Evolutionary conservation across 2,113 vertebrate genomes (phyloP).

Genomic region (Myrmecobius fasciatus): DNA sequence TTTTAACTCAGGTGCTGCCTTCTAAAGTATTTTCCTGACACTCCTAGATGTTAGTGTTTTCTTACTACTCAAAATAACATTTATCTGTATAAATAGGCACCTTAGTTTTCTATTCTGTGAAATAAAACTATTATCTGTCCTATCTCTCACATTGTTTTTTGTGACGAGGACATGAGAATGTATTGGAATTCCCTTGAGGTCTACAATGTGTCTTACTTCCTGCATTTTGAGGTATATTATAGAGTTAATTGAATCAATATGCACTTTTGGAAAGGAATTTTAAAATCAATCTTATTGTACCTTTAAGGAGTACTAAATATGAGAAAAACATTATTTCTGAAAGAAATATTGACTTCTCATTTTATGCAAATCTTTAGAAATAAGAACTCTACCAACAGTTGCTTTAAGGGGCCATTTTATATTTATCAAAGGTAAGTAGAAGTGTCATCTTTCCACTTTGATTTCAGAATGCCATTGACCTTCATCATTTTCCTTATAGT

Average conservation of each 20-base stretch:
- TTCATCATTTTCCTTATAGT: background rate
- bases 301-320: conserved; percentile 18
- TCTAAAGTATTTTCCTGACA: background rate
- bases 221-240: background rate
- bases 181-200: conserved; percentile 16
- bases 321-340: background rate
- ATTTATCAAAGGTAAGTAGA: background rate
- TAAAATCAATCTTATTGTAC: background rate
- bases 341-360: background rate
- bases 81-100: background rate
- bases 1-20: background rate
- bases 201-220: background rate
- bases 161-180: background rate
- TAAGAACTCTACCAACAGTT: background rate
- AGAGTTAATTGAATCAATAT: conserved; percentile 5
- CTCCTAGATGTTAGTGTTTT: background rate
- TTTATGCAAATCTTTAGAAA: background rate
- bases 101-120: background rate
- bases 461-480: background rate
- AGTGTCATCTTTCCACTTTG: background rate
- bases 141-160: too few species aligned
- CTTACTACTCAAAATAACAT: too few species aligned
- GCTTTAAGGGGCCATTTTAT: conserved; percentile 1
- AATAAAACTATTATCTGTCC: background rate
- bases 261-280: conserved; percentile 4